phyloP scores from a whole-genome alignment of 2,113 vertebrate genomes.

The Carettochelys insculpta region DNA sequence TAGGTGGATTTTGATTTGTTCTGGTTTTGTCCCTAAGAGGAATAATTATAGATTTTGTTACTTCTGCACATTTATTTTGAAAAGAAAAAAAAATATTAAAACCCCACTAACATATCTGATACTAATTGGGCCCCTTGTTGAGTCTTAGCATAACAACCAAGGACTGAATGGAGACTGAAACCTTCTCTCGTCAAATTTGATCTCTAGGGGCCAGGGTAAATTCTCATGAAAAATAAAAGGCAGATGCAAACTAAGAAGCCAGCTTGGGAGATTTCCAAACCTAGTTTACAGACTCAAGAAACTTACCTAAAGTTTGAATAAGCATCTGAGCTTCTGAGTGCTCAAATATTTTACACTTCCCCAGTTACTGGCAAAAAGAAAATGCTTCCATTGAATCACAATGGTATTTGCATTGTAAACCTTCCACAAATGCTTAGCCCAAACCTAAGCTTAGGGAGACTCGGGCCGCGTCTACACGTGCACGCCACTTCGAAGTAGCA shows the following conservation, averaged over 20 bases:
- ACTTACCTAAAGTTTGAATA: not conserved
- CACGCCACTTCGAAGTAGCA: too few species aligned
- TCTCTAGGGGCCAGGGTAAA: not conserved
- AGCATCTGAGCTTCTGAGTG: not conserved
- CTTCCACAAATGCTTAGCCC: not conserved
- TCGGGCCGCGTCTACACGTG: too few species aligned
- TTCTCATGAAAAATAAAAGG: not conserved
- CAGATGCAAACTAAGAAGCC: not conserved
- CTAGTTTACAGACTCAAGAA: not conserved
- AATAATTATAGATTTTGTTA: constrained; percentile 39
- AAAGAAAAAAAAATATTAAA: constrained; percentile 12
- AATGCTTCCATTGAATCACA: not conserved
- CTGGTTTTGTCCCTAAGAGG: not conserved
- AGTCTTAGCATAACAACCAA: not conserved
- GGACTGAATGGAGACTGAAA: constrained; percentile 11
- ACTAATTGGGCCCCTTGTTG: constrained; percentile 45
- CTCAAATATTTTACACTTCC: not conserved
- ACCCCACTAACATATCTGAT: constrained; percentile 14
- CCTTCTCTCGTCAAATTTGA: not conserved
- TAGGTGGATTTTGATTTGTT: not conserved
- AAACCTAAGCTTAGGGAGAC: not conserved
- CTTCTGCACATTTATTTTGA: constrained; percentile 44
- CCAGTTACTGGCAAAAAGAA: not conserved
- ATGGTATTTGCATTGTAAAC: not conserved
- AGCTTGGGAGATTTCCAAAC: not conserved